phyloP scores from a whole-genome alignment of 2,113 vertebrate genomes.

The Pica pica region DNA sequence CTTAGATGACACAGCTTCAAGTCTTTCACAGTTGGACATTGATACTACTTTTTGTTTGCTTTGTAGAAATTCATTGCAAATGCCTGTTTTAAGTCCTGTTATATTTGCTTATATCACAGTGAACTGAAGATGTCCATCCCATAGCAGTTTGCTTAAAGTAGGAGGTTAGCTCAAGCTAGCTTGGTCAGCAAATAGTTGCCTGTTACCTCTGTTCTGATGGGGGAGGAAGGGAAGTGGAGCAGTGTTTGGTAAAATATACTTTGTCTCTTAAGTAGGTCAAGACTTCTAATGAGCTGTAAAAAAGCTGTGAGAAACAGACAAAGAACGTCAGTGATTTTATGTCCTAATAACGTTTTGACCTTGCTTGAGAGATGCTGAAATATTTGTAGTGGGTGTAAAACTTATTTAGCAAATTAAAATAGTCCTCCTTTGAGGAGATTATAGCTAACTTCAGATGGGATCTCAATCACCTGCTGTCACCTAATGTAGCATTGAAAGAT shows the following conservation, averaged over 20 bases:
- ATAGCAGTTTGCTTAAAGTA: neutral
- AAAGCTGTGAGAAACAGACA: neutral
- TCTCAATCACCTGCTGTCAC: neutral
- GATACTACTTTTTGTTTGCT: neutral
- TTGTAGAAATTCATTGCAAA: neutral
- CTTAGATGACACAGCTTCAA: neutral
- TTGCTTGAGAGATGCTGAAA: neutral
- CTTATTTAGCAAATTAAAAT: neutral
- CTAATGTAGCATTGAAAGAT: neutral
- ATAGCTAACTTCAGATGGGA: neutral
- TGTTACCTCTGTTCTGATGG: neutral
- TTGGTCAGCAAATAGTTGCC: neutral
- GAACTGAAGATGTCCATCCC: neutral
- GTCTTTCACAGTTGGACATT: neutral
- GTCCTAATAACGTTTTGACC: neutral
- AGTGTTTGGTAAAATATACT: neutral
- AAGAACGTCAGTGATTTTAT: accelerated
- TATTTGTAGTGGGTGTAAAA: neutral
- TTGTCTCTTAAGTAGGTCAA: neutral
- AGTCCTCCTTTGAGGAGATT: neutral
- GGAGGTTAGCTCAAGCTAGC: neutral
- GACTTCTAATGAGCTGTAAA: neutral
- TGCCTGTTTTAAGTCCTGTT: neutral
- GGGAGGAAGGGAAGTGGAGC: too few species aligned
- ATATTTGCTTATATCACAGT: neutral